A percentile compares a stretch with the other conserved stretches of the same genome.
Conservation (phyloP, 2,888 invertebrate genomes). For the Clistopyga incitator region DNA sequence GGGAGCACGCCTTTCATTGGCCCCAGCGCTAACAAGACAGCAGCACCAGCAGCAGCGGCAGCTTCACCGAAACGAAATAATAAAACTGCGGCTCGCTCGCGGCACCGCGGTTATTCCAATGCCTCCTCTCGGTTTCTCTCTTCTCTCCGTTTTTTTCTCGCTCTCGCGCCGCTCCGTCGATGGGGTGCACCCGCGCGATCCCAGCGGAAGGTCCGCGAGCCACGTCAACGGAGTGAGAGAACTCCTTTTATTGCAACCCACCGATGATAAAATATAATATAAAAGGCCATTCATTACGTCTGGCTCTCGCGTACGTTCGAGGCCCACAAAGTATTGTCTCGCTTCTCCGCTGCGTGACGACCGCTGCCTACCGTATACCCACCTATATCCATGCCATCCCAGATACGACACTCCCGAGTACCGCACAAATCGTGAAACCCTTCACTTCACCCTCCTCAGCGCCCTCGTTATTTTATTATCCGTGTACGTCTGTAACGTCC, state of each 20-base stretch:
- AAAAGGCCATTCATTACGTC: slow-evolving; percentile 77
- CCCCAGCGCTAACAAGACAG: slow-evolving; percentile 80
- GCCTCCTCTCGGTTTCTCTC: slow-evolving; percentile 11
- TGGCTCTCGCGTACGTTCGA: slow-evolving; percentile 44
- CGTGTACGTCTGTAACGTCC: slow-evolving; percentile 33
- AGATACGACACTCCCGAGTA: slow-evolving; percentile 10
- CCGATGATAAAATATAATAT: slow-evolving; percentile 75
- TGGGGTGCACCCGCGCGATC: slow-evolving; percentile 33
- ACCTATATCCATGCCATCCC: slow-evolving; percentile 15
- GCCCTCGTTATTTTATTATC: slow-evolving; percentile 65
- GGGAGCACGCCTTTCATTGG: slow-evolving; percentile 81
- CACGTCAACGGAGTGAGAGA: slow-evolving; percentile 39
- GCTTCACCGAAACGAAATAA: slow-evolving; percentile 79
- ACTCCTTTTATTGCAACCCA: slow-evolving; percentile 70
- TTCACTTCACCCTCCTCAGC: slow-evolving; percentile 53
- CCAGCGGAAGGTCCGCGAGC: slow-evolving; percentile 19
- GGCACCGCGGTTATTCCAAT: slow-evolving; percentile 19
- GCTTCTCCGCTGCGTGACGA: slow-evolving; percentile 59
- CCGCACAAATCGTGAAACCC: slow-evolving; percentile 61
- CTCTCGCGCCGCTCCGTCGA: slow-evolving; percentile 11
- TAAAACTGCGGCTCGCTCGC: slow-evolving; percentile 73
- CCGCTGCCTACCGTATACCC: slow-evolving; percentile 14
- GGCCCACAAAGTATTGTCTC: slow-evolving; percentile 55
- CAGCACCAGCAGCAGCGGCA: slow-evolving; percentile 18
- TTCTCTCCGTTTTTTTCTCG: slow-evolving; percentile 43